Evolutionary conservation across 2,113 vertebrate species (phyloP).

Genomic region (Anser brachyrhynchus): DNA sequence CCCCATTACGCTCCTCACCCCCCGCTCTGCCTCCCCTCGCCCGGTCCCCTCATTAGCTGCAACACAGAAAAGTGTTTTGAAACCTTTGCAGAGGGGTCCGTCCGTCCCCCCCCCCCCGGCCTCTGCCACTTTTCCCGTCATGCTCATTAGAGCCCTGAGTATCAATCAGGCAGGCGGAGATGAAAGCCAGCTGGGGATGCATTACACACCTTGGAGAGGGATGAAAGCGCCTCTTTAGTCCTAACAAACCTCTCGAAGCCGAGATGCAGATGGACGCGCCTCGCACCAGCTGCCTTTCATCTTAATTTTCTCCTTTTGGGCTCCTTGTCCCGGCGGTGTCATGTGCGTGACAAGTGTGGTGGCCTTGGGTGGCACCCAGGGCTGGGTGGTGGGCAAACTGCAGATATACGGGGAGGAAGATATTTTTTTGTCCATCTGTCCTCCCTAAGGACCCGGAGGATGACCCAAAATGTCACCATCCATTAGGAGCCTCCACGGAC

Average conservation of each 20-base stretch:
- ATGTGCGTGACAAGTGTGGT: accelerated
- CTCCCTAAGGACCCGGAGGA: neutral
- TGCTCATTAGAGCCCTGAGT: slow-evolving; percentile 71
- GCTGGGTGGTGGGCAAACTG: neutral
- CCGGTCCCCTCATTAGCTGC: slow-evolving; percentile 54
- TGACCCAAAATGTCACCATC: accelerated
- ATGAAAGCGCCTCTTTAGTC: slow-evolving; percentile 73
- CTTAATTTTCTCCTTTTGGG: slow-evolving; percentile 3
- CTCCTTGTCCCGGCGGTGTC: neutral
- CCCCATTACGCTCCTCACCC: accelerated
- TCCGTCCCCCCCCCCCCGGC: neutral
- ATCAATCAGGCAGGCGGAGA: slow-evolving; percentile 69
- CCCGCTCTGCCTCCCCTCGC: neutral
- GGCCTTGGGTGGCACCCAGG: neutral
- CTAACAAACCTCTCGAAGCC: slow-evolving; percentile 69
- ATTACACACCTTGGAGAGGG: slow-evolving; percentile 68
- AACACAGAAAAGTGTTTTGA: slow-evolving; percentile 24
- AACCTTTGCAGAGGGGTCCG: slow-evolving; percentile 23
- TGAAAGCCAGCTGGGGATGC: slow-evolving; percentile 70
- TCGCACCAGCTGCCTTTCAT: slow-evolving; percentile 52
- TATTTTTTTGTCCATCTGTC: neutral
- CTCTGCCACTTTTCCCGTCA: slow-evolving; percentile 61
- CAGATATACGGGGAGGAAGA: too few species aligned
- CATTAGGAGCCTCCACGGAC: neutral
- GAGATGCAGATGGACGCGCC: slow-evolving; percentile 39